Base-by-base conservation (phyloP, 1,140 invertebrate species). In the Orchesella cincta region DNA sequence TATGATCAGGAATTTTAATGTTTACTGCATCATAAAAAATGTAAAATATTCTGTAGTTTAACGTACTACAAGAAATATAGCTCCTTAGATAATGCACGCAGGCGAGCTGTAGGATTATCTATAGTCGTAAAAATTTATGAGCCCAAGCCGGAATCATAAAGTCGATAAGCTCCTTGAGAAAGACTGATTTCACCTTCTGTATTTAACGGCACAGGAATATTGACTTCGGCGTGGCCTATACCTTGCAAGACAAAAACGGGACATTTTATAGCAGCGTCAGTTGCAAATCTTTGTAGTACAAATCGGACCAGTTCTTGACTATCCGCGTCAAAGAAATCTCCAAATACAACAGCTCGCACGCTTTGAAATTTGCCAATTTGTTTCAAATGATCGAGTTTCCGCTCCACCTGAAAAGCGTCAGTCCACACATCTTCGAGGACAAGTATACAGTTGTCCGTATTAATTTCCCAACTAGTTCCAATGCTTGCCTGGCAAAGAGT, bases 321-420 rank as follows among this genome's bases (percentile, higher is more conserved):
- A n/a, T 35, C 54, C 0, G 73, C 28, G 0, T 46, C 76, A 0
- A 57, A 74, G 33, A 78, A 78, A 26, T 78, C 77, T 31, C 77
- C 77, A 51, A 78, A 71, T 33, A 78, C 26, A 16, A 75, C 73
- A 12, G 35, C 77, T 18, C 14, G 28, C 3, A 34, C 73, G 1
- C 28, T 18, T 14, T 78, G 28, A 20, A 78, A 74, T n/a, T 74
- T 26, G n/a, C 73, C 57, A 18, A 57, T 73, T 33, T 78, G 77
- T 54, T 52, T 51, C 35, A 78, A n/a, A 36, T 78, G 77, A 33
- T 78, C 77, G 26, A 78, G 67, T 31, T 54, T 78, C 51, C 73
- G 46, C 35, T 78, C 77, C 3, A 70, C 29, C 20, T 54, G 28
- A 16, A 70, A 74, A 70, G 77, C 26, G 18, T 72, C 73, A 46